phyloP scores from a whole-genome alignment of 2,888 invertebrate genomes.

The Lasioglossum morio region DNA sequence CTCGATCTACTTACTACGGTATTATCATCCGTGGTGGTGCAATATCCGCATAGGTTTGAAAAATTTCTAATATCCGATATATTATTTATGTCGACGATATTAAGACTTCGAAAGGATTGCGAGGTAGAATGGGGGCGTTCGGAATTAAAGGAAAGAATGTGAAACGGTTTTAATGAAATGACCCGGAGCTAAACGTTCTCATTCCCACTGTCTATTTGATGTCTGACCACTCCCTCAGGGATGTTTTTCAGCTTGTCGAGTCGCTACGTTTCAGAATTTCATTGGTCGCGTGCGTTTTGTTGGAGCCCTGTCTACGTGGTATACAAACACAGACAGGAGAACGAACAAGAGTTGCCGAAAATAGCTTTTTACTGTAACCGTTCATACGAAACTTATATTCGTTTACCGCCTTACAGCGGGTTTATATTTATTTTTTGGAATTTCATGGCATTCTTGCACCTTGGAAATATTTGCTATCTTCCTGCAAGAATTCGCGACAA shows the following conservation, averaged over 20 bases:
- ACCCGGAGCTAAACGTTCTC: not conserved
- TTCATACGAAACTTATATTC: not conserved
- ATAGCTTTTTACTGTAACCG: not conserved
- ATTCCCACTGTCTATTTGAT: not conserved
- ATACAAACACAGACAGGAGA: not conserved
- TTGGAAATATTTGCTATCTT: not conserved
- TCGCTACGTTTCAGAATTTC: not conserved
- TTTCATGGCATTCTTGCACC: not conserved
- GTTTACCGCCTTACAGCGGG: not conserved
- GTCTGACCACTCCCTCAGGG: conserved; percentile 13
- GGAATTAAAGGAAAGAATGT: not conserved
- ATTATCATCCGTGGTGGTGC: not conserved
- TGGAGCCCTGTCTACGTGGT: not conserved
- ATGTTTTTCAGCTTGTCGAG: not conserved
- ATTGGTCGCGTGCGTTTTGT: not conserved
- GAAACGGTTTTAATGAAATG: not conserved
- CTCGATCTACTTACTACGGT: not conserved
- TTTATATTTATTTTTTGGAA: not conserved
- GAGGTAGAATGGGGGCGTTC: not conserved
- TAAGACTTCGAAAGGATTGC: not conserved
- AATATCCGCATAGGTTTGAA: not conserved
- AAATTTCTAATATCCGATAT: not conserved
- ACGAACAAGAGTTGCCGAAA: not conserved
- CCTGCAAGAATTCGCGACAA: not conserved
- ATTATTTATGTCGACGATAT: not conserved